These are phyloP conservation scores for Anguilla pacifica DNA, from an alignment of 2,797 vertebrate species.

Conservation along the genomic window DNA sequence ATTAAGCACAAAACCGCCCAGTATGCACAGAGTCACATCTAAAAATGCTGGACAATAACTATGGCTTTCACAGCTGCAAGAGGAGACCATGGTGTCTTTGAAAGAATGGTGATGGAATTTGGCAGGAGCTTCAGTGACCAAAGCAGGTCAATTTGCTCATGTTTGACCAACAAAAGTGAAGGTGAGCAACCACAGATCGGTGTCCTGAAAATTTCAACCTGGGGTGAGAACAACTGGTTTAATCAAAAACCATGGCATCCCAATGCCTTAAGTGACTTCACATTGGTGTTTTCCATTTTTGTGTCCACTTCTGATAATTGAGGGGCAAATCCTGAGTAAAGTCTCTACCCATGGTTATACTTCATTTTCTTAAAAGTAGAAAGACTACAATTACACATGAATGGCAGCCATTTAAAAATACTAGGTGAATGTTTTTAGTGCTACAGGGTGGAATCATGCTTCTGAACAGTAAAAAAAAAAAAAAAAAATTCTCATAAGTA, in stretches of 20 bases:
- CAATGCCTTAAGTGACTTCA: background rate
- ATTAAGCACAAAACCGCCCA: background rate
- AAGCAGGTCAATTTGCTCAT: background rate
- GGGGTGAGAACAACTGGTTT: too few species aligned
- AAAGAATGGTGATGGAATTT: background rate
- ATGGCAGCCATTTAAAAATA: background rate
- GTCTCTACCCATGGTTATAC: background rate
- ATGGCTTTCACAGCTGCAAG: background rate
- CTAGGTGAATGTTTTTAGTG: background rate
- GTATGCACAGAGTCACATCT: background rate
- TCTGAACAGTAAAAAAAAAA: background rate
- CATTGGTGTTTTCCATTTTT: background rate
- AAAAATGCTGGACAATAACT: background rate
- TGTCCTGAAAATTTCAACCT: background rate
- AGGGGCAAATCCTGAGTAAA: background rate
- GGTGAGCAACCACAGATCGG: background rate
- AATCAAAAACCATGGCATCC: background rate
- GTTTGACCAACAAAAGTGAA: background rate
- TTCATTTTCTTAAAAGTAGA: background rate
- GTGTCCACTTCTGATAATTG: background rate
- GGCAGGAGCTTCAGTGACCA: background rate
- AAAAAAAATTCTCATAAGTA: background rate
- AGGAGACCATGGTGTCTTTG: background rate
- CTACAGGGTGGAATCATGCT: background rate
- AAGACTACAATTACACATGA: background rate